Conservation (phyloP, 2,888 invertebrate genomes). For the Crioceris asparagi region DNA sequence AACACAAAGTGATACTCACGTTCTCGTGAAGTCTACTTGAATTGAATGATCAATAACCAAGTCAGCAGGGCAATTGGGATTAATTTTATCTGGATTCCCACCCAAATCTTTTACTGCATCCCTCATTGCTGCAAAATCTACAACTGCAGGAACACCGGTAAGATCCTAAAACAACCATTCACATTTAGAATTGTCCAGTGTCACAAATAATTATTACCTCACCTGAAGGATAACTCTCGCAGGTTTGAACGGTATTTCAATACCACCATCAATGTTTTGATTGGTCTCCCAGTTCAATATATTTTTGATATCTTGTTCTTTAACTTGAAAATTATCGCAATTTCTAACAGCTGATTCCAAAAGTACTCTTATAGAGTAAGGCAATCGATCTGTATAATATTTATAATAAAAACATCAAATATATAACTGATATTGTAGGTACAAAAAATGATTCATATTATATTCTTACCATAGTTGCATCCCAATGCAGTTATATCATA, state of each 20-base stretch:
- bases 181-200: too few species aligned
- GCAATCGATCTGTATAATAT: constrained; percentile 57
- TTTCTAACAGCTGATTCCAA: constrained; percentile 93
- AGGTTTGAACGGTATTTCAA: constrained; percentile 94
- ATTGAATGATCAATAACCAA: constrained; percentile 97
- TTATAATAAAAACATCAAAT: too few species aligned
- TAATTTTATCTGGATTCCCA: constrained; percentile 86
- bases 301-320: constrained; percentile 73
- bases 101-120: constrained; percentile 82
- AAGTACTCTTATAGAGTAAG: constrained; percentile 84
- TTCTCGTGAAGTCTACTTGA: constrained; percentile 85
- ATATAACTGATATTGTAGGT: too few species aligned
- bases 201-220: too few species aligned
- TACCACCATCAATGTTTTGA: constrained; percentile 55
- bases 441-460: constrained; percentile 1
- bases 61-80: constrained; percentile 95
- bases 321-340: constrained; percentile 91
- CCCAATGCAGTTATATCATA: constrained; percentile 69
- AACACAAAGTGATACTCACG: constrained; percentile 38
- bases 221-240: constrained; percentile 93
- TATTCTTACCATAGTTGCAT: constrained; percentile 66
- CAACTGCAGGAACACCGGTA: constrained; percentile 96
- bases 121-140: constrained; percentile 98
- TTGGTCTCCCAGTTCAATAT: constrained; percentile 81
- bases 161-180: too few species aligned